Base-by-base conservation (phyloP, 2,888 invertebrate species). In the Caenorhabditis doughertyi region DNA sequence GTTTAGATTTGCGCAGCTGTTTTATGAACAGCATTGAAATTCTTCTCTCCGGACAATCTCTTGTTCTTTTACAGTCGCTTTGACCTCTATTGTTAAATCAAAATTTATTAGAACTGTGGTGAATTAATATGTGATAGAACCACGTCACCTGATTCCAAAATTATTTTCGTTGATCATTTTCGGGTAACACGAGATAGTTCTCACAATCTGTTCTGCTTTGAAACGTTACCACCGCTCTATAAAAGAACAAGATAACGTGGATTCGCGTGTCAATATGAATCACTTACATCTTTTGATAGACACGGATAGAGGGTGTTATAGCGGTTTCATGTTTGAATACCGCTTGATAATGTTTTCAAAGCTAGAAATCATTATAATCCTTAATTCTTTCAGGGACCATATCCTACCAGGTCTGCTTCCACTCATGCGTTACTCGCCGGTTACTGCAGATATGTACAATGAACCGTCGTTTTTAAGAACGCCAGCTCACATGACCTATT, bases 401-500 rank as follows among this genome's bases (percentile, higher is more conserved):
- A 89, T 92, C 35, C 94, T 99, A 68, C 96, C 97, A 92, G 95
- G 96, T 74, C 96, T 97, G 94, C 93, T 98, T 72, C 95, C 95
- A n/a, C 95, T 96, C 60, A 95, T 98, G 94, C 95, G 97, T 1
- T 94, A 95, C 90, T 95, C 96, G 21, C 95, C 96, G 83, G 95
- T 96, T 5, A 97, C 97, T 0, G 91, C 92, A 11, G 96, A 97
- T 92, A 96, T 98, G 96, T 99, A 97, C 92, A 98, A 98, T 92
- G 97, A 98, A 92, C 95, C 95, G 89, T 97, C 98, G 70, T 98
- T 99, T 92, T 93, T 99, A 81, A 94, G 98, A 23, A 88, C 90
- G 23, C 87, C 89, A 4, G 51, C 83, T 8, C 88, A 91, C 65
- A 85, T 91, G 53, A 68, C 85, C 4, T 89, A 89, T 58, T 81